Evolutionary conservation across 1,140 invertebrate species (phyloP).

Genomic region (Sarcophaga peregrina): DNA sequence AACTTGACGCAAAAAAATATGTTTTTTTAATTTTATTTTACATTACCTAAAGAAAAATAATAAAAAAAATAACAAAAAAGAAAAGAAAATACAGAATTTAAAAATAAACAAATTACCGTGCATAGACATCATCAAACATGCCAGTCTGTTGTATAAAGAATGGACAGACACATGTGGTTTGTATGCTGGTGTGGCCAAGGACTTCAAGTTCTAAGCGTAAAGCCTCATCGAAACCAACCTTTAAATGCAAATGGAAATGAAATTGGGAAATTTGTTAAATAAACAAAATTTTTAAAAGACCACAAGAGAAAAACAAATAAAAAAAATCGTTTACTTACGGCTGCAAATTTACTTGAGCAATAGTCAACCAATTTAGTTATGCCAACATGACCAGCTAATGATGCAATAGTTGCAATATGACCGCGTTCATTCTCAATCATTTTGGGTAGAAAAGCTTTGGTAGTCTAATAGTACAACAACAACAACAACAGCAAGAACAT

Average conservation of each 20-base stretch:
- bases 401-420: constrained; percentile 96
- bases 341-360: constrained; percentile 94
- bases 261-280: background rate
- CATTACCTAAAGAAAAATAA: too few relatives aligned
- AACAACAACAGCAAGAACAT: background rate
- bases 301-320: background rate
- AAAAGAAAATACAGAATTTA: too few relatives aligned
- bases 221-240: constrained; percentile 87
- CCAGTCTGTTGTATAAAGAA: constrained; percentile 93
- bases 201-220: constrained; percentile 80
- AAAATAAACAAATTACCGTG: constrained; percentile 72
- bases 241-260: constrained; percentile 17
- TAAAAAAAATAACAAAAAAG: too few relatives aligned
- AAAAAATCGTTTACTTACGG: constrained; percentile 66
- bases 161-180: constrained; percentile 91
- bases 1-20: too few relatives aligned
- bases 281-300: too few relatives aligned
- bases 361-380: constrained; percentile 92
- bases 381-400: constrained; percentile 87
- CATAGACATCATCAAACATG: constrained; percentile 91
- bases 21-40: too few relatives aligned
- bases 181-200: constrained; percentile 78
- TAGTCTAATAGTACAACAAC: constrained; percentile 51
- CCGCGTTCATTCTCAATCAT: constrained; percentile 66
- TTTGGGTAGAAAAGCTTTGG: constrained; percentile 65